Conservation (phyloP, 2,113 vertebrate genomes). For the Seriola aureovittata region DNA sequence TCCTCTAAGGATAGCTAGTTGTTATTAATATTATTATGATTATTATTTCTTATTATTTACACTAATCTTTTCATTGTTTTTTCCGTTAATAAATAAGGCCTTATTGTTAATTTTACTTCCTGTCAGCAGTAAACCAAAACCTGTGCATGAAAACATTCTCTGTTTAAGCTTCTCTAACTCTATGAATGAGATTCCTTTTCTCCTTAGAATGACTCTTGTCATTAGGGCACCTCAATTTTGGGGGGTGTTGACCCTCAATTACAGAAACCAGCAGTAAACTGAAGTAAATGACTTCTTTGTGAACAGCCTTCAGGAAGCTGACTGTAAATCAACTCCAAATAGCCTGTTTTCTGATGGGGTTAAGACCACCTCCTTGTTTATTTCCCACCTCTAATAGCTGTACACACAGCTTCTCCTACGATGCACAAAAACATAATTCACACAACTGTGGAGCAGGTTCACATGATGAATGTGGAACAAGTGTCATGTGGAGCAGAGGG, state of each 20-base stretch:
- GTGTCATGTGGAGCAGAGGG: constrained; percentile 12
- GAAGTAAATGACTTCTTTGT: constrained; percentile 22
- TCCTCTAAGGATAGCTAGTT: background rate
- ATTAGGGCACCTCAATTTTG: background rate
- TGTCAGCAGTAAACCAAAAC: background rate
- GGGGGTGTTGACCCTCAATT: constrained; percentile 17
- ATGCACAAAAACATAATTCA: background rate
- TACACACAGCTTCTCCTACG: background rate
- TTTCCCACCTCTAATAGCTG: background rate
- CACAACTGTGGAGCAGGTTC: constrained; percentile 2
- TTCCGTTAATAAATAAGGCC: background rate
- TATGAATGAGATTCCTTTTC: constrained; percentile 20
- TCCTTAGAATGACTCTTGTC: constrained; percentile 10
- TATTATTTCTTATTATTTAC: background rate
- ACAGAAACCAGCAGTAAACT: constrained; percentile 4
- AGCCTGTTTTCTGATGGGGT: constrained; percentile 5
- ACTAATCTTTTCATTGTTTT: background rate
- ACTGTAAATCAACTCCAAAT: constrained; percentile 9
- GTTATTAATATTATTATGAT: background rate
- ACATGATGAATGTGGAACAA: constrained; percentile 20
- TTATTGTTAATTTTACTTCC: background rate
- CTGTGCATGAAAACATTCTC: background rate
- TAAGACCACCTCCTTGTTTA: background rate
- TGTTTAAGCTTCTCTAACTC: background rate
- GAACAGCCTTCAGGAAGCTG: background rate